Evolutionary conservation across 2,113 vertebrate species (phyloP), one percentile per base, ranked within the genome.

Genomic region (Ellobius talpinus): DNA sequence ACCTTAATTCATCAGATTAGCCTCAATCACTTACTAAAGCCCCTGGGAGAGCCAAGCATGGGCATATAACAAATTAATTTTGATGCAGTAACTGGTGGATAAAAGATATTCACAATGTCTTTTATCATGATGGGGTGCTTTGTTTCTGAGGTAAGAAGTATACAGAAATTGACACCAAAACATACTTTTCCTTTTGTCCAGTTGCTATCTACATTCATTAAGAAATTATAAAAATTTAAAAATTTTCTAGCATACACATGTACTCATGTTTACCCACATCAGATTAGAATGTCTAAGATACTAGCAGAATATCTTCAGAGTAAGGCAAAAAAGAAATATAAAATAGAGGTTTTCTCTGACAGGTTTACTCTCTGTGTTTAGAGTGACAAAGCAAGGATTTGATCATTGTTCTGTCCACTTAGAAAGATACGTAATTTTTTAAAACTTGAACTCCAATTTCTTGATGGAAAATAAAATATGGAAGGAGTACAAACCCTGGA

Each of bases 1-100:
- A 70, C 21, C 31, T 92, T 93, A 90, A 87, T 74, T 94, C 74
- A 91, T 94, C 89, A 94, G 52, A 96, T 96, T 96, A 84, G 52
- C 58, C 78, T 97, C 82, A 91, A 23, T 89, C 33, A 63, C 78
- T 94, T 93, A 89, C 52, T 78, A 90, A 94, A 42, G 65, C 31
- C 74, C 39, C 65, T 50, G 47, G 88, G 77, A 81, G 52, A 95
- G n/a, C 3, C 5, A 86, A 55, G 50, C 5, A 33, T n/a, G 66
- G 33, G 36, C 26, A 90, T 66, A 82, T 89, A 79, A 45, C 61
- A 84, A 61, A 89, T 66, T n/a, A 42, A 94, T 89, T 93, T 93
- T 13, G 3, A 82, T 79, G 24, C 6, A 14, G 26, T n/a, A 39
- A 11, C 19, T 66, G 26, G 33, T 61, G 10, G 47, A 87, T 74